Evolutionary conservation across 1,140 invertebrate genomes (phyloP), one percentile per base, ranked within the genome.

Genomic region (Mycetomoellerius zeteki): DNA sequence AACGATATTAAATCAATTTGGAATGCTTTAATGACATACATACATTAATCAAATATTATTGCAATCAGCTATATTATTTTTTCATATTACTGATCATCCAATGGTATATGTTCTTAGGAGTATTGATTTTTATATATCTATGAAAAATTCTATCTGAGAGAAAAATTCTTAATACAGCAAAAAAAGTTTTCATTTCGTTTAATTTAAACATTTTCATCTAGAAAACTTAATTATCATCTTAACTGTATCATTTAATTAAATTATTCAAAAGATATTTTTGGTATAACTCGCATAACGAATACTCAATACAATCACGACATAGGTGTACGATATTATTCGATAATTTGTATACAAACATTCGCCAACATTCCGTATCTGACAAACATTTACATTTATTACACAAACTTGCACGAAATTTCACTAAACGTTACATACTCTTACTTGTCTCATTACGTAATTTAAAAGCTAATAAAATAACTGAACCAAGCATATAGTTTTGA

Each of bases 321-420:
- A 8, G 1, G 2, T n/a, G 33, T 24, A 12, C 24, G 24, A 82
- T 72, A 58, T 43, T 58, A n/a, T 58, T 24, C 33, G 30, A 58
- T 72, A 72, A 82, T 82, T 72, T 47, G 21, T 47, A 73, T 10
- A 72, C 43, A 58, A 82, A 72, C 65, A 56, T 37, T 72, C 33
- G 33, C 65, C 30, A 27, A 72, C 21, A 4, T 82, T 47, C 7
- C n/a, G 24, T 30, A 73, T 73, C 27, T 73, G 19, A 30, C 52
- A 73, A 82, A 82, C 54, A 33, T 73, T 73, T 84, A 60, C 80
- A 47, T 73, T 54, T 60, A 37, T 47, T 62, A 50, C 16, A 21
- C 33, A 82, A 82, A 82, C 33, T 60, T 60, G 14, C 58, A 50
- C 54, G 50, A 73, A 82, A 84, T 84, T 84, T 84, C 69, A 16